phyloP scores from a whole-genome alignment of 2,113 vertebrate species.

The Microcebus lehilahytsara region DNA sequence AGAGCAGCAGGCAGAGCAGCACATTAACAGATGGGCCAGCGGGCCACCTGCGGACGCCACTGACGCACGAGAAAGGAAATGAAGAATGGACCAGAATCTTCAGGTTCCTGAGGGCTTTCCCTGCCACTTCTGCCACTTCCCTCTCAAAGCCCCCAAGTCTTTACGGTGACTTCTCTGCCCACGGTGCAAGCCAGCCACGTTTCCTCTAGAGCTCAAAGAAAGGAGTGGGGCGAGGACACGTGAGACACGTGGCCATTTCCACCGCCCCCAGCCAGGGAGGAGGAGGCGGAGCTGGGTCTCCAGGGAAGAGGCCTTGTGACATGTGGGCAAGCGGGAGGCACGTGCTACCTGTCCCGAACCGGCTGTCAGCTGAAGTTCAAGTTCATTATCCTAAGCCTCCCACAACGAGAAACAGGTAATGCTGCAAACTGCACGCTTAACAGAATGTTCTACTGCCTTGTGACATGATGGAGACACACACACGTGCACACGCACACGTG shows the following conservation, averaged over 20 bases:
- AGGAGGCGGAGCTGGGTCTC: background rate
- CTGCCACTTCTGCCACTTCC: background rate
- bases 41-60: background rate
- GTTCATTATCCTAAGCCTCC: background rate
- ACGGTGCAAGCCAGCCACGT: background rate
- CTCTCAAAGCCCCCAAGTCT: background rate
- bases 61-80: background rate
- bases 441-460: background rate
- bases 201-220: background rate
- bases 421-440: background rate
- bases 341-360: background rate
- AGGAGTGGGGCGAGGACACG: background rate
- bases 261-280: background rate
- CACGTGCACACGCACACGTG: too few species aligned
- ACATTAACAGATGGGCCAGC: constrained; percentile 45
- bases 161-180: background rate
- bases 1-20: constrained; percentile 52
- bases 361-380: background rate
- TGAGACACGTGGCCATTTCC: background rate
- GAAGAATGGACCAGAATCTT: background rate
- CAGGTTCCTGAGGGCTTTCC: background rate
- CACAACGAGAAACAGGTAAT: background rate
- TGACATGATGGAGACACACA: background rate
- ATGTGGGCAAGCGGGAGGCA: background rate
- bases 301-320: background rate